phyloP scores from a whole-genome alignment of 2,888 invertebrate genomes.

The Parthenolecanium corni region DNA sequence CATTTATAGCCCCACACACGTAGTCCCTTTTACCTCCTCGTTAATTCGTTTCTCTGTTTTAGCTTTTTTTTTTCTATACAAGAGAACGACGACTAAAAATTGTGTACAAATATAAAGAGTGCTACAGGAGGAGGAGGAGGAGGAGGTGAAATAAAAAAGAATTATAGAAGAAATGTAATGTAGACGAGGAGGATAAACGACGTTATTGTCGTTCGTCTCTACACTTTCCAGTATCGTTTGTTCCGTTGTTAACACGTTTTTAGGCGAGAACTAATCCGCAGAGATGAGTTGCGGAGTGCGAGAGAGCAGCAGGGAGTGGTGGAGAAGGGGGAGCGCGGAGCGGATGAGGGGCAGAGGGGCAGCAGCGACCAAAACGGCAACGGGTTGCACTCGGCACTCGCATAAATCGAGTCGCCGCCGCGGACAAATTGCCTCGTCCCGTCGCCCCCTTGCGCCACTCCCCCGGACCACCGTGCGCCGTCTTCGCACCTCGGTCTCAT shows the following conservation, averaged over 20 bases:
- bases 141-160: no score
- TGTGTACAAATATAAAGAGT: not conserved
- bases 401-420: conserved; percentile 14
- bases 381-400: conserved; percentile 7
- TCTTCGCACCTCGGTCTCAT: no score
- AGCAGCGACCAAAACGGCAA: not conserved
- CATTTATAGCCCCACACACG: conserved; percentile 28
- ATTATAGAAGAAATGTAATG: no score
- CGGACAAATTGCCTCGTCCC: conserved; percentile 21
- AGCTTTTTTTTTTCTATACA: conserved; percentile 1
- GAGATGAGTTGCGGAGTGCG: not conserved
- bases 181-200: no score
- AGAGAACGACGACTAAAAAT: not conserved
- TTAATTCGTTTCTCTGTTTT: conserved; percentile 27
- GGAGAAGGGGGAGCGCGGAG: no score
- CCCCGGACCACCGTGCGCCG: no score
- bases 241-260: no score
- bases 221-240: no score
- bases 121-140: not conserved
- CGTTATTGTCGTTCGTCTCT: no score
- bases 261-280: no score
- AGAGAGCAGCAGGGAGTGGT: no score
- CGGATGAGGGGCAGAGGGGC: no score
- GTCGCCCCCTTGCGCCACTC: not conserved
- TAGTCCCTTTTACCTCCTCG: conserved; percentile 21